A percentile compares a stretch with the other conserved stretches of the same genome.
phyloP scores from a whole-genome alignment of 23 tunicate genomes.

The Halocynthia aurantium region DNA sequence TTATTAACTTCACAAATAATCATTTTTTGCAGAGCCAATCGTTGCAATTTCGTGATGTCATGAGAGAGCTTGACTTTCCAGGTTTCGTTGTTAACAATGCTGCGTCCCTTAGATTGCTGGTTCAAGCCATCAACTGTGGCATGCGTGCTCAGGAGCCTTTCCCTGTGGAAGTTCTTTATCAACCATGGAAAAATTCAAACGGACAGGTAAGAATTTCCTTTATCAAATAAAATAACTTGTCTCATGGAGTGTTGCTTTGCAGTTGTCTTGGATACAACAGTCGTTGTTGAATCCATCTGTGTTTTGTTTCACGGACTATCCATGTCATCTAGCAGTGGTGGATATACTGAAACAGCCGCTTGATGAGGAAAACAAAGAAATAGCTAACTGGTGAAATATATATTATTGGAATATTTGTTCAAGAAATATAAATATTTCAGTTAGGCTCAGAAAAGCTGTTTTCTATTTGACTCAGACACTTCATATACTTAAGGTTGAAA shows the following conservation, averaged over 20 bases:
- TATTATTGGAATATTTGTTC: too few relatives aligned
- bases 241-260: not conserved
- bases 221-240: not conserved
- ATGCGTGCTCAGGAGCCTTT: slow-evolving; percentile 39
- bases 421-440: too few relatives aligned
- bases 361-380: slow-evolving; percentile 54
- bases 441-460: too few relatives aligned
- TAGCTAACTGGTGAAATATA: slow-evolving; percentile 4
- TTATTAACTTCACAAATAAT: too few relatives aligned
- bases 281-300: slow-evolving; percentile 31
- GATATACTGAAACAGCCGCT: slow-evolving; percentile 69
- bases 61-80: slow-evolving; percentile 60
- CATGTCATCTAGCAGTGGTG: slow-evolving; percentile 30
- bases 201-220: slow-evolving; percentile 51
- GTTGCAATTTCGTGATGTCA: slow-evolving; percentile 42
- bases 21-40: slow-evolving; percentile 48
- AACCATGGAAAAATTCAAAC: slow-evolving; percentile 49
- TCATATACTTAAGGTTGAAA: too few relatives aligned
- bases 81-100: slow-evolving; percentile 46
- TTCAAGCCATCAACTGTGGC: slow-evolving; percentile 39
- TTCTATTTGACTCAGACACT: too few relatives aligned
- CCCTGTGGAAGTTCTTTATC: slow-evolving; percentile 42
- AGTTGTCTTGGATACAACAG: slow-evolving; percentile 73
- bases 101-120: slow-evolving; percentile 49
- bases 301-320: slow-evolving; percentile 52